Percentiles rank a stretch among this genome's conserved stretches.
phyloP scores from a whole-genome alignment of 2,888 invertebrate species.

The Artemia sinica region DNA sequence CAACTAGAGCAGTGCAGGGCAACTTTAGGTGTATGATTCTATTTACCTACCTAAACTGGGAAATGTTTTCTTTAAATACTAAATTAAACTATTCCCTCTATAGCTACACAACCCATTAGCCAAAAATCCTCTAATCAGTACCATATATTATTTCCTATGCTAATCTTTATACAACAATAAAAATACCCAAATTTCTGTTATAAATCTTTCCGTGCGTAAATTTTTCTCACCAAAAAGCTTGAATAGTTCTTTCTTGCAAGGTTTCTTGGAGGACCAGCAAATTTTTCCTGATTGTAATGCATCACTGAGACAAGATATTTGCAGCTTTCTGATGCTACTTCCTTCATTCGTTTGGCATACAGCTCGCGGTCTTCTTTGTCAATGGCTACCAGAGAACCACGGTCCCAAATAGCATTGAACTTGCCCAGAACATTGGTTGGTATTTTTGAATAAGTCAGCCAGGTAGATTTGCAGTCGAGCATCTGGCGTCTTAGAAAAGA shows the following conservation, averaged over 20 bases:
- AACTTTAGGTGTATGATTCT: too few relatives aligned
- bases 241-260: slow-evolving; percentile 17
- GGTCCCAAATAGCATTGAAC: slow-evolving; percentile 29
- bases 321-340: neutral
- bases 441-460: slow-evolving; percentile 27
- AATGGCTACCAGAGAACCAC: slow-evolving; percentile 28
- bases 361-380: slow-evolving; percentile 19
- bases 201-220: neutral
- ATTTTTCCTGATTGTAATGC: slow-evolving; percentile 20
- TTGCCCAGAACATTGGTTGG: slow-evolving; percentile 26
- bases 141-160: too few relatives aligned
- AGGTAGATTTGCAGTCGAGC: slow-evolving; percentile 26
- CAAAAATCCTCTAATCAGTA: too few relatives aligned
- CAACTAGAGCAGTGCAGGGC: too few relatives aligned
- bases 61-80: too few relatives aligned
- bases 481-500: slow-evolving; percentile 24
- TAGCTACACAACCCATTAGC: too few relatives aligned
- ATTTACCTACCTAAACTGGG: too few relatives aligned
- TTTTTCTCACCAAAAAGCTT: slow-evolving; percentile 17
- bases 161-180: too few relatives aligned
- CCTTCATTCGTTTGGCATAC: slow-evolving; percentile 17
- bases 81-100: too few relatives aligned
- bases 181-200: too few relatives aligned
- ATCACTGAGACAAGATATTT: slow-evolving; percentile 18
- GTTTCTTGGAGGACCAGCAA: slow-evolving; percentile 19